phyloP scores from a whole-genome alignment of 2,797 vertebrate species.

The Syndactyla subalaris region DNA sequence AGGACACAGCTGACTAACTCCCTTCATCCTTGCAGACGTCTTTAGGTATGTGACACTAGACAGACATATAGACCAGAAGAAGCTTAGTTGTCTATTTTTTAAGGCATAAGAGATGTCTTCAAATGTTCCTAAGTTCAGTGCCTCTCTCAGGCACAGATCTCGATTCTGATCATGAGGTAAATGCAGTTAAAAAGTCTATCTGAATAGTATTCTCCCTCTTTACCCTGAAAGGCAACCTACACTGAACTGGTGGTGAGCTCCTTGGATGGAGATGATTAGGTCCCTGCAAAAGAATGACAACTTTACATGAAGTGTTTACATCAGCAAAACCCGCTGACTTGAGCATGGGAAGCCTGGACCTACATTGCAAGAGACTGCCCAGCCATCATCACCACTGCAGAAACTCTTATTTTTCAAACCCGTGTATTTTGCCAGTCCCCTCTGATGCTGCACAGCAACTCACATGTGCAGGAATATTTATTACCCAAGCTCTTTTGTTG shows the following conservation, averaged over 20 bases:
- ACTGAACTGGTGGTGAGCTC: neutral
- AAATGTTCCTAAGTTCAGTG: neutral
- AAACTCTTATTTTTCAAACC: neutral
- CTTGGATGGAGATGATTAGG: neutral
- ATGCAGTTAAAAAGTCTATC: neutral
- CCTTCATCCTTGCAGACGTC: neutral
- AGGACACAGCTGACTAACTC: neutral
- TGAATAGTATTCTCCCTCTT: neutral
- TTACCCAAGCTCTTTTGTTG: neutral
- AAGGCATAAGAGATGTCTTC: neutral
- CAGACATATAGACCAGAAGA: accelerated
- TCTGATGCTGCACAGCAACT: neutral
- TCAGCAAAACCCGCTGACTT: neutral
- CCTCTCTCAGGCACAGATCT: neutral
- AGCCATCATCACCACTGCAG: neutral
- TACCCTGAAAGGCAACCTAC: neutral
- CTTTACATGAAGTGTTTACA: neutral
- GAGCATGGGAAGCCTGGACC: neutral
- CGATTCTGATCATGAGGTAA: neutral
- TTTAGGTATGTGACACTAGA: neutral
- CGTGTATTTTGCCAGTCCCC: neutral
- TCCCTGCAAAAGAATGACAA: neutral
- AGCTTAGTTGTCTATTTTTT: accelerated
- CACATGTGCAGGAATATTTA: neutral
- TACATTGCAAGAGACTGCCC: neutral